Conservation (phyloP, 1,140 invertebrate genomes). For the Nebria ingens region DNA sequence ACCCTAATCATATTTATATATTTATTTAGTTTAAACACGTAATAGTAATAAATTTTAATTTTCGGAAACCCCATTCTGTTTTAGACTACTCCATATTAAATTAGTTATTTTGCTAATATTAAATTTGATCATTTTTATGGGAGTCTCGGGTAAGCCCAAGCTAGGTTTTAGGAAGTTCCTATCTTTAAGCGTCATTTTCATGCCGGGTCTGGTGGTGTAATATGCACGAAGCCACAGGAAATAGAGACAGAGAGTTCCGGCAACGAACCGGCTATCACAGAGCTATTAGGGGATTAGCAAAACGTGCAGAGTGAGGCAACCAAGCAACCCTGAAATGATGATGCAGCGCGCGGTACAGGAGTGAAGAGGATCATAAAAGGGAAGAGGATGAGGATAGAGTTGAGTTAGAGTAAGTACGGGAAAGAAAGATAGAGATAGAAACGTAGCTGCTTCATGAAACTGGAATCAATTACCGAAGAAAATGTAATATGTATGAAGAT, state of each 20-base stretch:
- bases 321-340: too few relatives aligned
- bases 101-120: too few relatives aligned
- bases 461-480: not conserved
- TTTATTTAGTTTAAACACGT: too few relatives aligned
- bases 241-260: not conserved
- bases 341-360: too few relatives aligned
- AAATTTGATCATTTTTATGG: too few relatives aligned
- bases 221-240: not conserved
- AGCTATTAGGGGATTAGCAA: conserved; percentile 6
- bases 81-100: too few relatives aligned
- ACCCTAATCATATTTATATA: too few relatives aligned
- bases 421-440: too few relatives aligned
- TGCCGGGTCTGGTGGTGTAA: not conserved
- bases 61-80: too few relatives aligned
- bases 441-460: not conserved
- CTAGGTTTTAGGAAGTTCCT: not conserved
- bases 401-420: not conserved
- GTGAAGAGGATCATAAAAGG: not conserved
- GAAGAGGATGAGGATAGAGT: not conserved
- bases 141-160: too few relatives aligned
- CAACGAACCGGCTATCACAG: not conserved
- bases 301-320: not conserved
- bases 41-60: too few relatives aligned
- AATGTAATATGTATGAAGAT: not conserved
- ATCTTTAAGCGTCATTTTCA: conserved; percentile 2